phyloP scores from a whole-genome alignment of 2,113 vertebrate species.

The Leiothrix lutea region DNA sequence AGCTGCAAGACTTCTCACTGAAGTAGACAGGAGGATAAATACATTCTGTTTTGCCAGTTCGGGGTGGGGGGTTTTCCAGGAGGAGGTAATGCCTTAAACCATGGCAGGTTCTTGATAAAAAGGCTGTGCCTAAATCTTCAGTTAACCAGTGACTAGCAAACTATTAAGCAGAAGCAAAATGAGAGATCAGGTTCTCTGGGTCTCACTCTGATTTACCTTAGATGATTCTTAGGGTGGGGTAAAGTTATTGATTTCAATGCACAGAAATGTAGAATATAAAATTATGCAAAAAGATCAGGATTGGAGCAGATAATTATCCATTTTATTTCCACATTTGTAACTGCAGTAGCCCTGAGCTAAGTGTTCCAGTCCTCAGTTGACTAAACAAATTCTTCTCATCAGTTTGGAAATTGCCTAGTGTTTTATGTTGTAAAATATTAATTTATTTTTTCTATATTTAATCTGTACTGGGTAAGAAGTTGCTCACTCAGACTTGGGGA shows the following conservation, averaged over 20 bases:
- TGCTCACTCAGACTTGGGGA: background rate
- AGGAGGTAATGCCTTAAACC: background rate
- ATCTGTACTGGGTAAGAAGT: background rate
- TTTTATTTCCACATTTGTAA: background rate
- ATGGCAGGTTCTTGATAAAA: background rate
- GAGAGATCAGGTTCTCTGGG: background rate
- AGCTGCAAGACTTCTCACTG: background rate
- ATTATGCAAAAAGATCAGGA: background rate
- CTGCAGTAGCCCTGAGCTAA: background rate
- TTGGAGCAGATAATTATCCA: background rate
- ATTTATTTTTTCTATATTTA: background rate
- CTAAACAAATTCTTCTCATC: constrained; percentile 22
- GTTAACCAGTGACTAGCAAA: background rate
- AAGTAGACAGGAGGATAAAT: background rate
- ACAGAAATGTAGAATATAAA: background rate
- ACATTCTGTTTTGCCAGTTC: background rate
- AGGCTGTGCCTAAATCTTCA: background rate
- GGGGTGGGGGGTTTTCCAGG: background rate
- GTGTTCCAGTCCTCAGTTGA: background rate
- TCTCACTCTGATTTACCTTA: background rate
- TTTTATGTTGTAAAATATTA: constrained; percentile 19
- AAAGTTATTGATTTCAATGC: background rate
- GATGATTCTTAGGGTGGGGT: background rate
- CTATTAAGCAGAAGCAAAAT: background rate
- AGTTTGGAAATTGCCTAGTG: constrained; percentile 5